phyloP scores from a whole-genome alignment of 2,113 vertebrate genomes.

The Otocyon megalotis region DNA sequence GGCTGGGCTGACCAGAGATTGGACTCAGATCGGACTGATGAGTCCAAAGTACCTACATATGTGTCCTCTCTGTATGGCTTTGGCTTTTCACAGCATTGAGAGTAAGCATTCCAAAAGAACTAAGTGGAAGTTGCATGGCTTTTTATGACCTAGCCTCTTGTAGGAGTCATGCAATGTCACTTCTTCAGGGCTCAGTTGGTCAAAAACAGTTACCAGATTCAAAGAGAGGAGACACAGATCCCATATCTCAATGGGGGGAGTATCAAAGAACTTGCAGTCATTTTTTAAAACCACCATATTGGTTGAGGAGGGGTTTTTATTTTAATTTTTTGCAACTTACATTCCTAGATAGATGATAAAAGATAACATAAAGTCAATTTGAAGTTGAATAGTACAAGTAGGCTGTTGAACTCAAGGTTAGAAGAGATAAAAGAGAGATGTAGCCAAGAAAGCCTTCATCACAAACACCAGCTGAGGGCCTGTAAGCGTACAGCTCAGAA shows the following conservation, averaged over 20 bases:
- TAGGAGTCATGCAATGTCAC: not conserved
- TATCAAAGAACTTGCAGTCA: not conserved
- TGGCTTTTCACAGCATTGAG: not conserved
- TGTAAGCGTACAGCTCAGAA: not conserved
- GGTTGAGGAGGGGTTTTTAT: not conserved
- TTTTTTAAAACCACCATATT: not conserved
- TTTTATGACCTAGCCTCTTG: not conserved
- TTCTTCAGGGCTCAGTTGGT: not conserved
- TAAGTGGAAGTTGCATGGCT: accelerated
- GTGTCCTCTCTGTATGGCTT: not conserved
- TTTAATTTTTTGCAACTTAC: not conserved
- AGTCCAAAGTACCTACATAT: not conserved
- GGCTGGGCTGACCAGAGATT: not conserved
- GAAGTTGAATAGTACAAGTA: not conserved
- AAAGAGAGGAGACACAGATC: not conserved
- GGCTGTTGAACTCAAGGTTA: not conserved
- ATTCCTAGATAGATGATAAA: not conserved
- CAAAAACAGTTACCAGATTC: not conserved
- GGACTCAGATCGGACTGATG: not conserved
- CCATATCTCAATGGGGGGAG: not conserved
- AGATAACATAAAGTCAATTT: not conserved
- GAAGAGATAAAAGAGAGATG: not conserved
- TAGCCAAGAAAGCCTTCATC: not conserved
- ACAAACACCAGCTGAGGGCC: not conserved
- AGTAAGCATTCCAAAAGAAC: not conserved